Conservation (phyloP, 2,113 vertebrate species). For the Colossoma macropomum region DNA sequence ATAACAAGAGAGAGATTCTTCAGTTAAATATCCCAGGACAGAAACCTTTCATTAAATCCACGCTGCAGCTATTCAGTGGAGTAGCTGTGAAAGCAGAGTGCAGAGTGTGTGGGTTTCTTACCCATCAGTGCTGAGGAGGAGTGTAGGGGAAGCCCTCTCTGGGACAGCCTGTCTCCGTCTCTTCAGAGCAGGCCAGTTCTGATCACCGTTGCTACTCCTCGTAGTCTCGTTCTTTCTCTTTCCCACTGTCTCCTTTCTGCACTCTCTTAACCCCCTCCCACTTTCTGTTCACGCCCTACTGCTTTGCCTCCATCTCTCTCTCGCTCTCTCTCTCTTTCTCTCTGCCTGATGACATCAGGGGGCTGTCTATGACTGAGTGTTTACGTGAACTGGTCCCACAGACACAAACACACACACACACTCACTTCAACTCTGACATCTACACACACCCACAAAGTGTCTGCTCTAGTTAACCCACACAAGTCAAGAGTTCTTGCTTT, state of each 20-base stretch:
- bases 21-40: neutral
- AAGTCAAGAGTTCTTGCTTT: too few relatives aligned
- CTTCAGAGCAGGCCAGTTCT: neutral
- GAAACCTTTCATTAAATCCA: neutral
- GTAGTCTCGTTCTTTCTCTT: neutral
- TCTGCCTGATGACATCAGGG: conserved; percentile 4
- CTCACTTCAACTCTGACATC: neutral
- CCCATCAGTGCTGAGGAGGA: conserved; percentile 18
- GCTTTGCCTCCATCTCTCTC: neutral
- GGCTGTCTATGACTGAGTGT: neutral
- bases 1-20: too few relatives aligned
- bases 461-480: too few relatives aligned
- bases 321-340: conserved; percentile 1
- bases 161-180: conserved; percentile 9
- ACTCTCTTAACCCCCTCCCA: neutral
- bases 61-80: neutral
- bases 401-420: neutral
- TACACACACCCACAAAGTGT: neutral
- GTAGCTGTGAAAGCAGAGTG: neutral
- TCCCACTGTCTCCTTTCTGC: neutral
- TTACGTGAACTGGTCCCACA: neutral
- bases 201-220: neutral
- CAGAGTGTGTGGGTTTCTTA: neutral
- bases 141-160: neutral
- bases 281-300: neutral